Evolutionary conservation across 2,797 vertebrate genomes (phyloP), one percentile per base, ranked within the genome.

Genomic region (Urosaurus nigricauda): DNA sequence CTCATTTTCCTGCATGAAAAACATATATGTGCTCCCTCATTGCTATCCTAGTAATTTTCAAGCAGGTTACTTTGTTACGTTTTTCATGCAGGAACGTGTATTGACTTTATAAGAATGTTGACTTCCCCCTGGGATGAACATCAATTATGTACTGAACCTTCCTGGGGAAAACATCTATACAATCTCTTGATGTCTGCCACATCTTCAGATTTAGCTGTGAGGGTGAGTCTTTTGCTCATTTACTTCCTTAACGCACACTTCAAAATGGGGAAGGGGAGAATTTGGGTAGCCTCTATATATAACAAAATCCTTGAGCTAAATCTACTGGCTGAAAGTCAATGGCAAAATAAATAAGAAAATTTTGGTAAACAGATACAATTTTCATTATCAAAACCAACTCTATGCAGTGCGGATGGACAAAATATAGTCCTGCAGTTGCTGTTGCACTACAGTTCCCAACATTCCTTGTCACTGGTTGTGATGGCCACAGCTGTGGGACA

Each of bases 111-210:
- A 86, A 86, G 79, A 89, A 60, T 86, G 35, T 82, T 86, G 79
- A 86, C 79, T 89, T 53, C 78, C 78, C 87, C 63, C 78, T 65
- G 71, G 71, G 84, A 84, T 86, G 84, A 82, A 40, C 79, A 89
- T 86, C 88, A 89, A 65, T 88, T 89, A 75, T 89, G 79, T 80
- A 89, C 71, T 86, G 88, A 89, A 82, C 53, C 84, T 86, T 89
- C 84, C 58, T 81, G 79, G 88, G 84, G 88, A 89, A 89, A 86
- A 85, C 88, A 86, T 68, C 88, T 89, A 26, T 86, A 26, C 79
- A 82, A 74, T 89, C 71, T 75, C 79, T 89, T 43, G 70, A 86
- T 89, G 79, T 86, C 84, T 86, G 43, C 88, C 88, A 89, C 79
- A 86, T 77, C 88, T 82, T 68, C 88, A 89, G 37, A 86, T 75